A percentile compares a stretch with the other conserved stretches of the same genome.
Conservation (phyloP, 2,888 invertebrate species). For the Pollenia griseotomentosa region DNA sequence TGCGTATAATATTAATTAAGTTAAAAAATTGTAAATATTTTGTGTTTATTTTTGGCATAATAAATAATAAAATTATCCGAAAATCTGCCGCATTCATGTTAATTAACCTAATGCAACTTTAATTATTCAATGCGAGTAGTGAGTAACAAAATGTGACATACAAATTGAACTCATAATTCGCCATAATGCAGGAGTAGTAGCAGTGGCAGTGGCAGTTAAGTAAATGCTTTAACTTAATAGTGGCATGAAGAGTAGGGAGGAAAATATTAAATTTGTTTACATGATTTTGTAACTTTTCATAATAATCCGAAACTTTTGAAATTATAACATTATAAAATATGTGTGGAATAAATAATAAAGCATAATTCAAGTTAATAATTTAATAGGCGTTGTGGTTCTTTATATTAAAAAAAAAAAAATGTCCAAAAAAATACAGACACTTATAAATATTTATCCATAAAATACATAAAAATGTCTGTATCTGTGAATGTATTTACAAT, state of each 20-base stretch:
- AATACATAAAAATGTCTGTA: background rate
- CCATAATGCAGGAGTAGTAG: background rate
- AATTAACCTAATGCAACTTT: constrained; percentile 16
- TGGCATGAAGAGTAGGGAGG: background rate
- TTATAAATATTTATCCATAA: background rate
- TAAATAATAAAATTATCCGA: constrained; percentile 17
- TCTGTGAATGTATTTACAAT: background rate
- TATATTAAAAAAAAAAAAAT: background rate
- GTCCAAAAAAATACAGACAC: background rate
- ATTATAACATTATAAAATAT: background rate
- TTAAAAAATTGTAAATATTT: background rate
- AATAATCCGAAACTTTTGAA: background rate
- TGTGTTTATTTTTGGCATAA: background rate
- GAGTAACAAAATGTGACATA: constrained; percentile 4
- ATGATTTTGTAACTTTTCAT: background rate
- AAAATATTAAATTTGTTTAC: background rate
- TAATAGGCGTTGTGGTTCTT: background rate
- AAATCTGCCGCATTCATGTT: constrained; percentile 25
- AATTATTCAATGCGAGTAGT: constrained; percentile 24
- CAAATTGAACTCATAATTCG: background rate
- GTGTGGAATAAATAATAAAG: background rate
- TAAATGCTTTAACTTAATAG: no score
- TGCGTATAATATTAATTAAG: background rate
- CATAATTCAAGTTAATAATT: background rate
- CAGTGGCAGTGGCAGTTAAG: background rate